A percentile compares a stretch with the other conserved stretches of the same genome.
Conservation (phyloP, 1,140 invertebrate genomes). For the Chironomus striatipennis region DNA sequence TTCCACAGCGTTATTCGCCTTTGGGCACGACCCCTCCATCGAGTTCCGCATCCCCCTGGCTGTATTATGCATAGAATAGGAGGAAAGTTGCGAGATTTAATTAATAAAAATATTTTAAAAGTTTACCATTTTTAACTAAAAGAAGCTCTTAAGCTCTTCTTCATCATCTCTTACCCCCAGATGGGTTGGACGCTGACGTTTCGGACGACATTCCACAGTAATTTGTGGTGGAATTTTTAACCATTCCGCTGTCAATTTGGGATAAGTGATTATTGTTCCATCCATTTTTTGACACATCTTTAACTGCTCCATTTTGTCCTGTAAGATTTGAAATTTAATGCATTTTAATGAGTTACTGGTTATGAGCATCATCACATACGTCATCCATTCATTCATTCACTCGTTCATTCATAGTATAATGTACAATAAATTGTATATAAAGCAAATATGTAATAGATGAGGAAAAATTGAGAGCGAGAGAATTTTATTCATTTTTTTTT, state of each 20-base stretch:
- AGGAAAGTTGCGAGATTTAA: not conserved
- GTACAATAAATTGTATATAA: not conserved
- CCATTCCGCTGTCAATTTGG: not conserved
- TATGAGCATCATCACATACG: not conserved
- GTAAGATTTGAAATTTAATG: not conserved
- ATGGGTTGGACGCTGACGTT: constrained; percentile 42
- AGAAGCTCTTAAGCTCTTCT: not conserved
- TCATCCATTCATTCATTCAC: not conserved
- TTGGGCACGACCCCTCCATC: constrained; percentile 83
- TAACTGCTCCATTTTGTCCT: constrained; percentile 42
- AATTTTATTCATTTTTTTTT: not conserved
- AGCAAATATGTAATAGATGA: not conserved
- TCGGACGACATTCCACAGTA: constrained; percentile 40
- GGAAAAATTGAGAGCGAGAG: not conserved
- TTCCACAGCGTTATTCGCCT: constrained; percentile 89
- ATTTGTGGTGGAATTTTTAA: constrained; percentile 35
- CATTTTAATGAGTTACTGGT: not conserved
- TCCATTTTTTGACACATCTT: constrained; percentile 36
- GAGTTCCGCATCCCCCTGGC: constrained; percentile 41
- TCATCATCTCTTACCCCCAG: constrained; percentile 27
- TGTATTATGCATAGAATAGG: constrained; percentile 28
- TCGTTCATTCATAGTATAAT: too few species aligned
- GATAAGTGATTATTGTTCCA: constrained; percentile 34
- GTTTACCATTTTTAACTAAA: not conserved
- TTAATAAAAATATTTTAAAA: not conserved